Evolutionary conservation across 2,797 vertebrate species (phyloP), one percentile per base, ranked within the genome.

Genomic region (Microcaecilia unicolor): DNA sequence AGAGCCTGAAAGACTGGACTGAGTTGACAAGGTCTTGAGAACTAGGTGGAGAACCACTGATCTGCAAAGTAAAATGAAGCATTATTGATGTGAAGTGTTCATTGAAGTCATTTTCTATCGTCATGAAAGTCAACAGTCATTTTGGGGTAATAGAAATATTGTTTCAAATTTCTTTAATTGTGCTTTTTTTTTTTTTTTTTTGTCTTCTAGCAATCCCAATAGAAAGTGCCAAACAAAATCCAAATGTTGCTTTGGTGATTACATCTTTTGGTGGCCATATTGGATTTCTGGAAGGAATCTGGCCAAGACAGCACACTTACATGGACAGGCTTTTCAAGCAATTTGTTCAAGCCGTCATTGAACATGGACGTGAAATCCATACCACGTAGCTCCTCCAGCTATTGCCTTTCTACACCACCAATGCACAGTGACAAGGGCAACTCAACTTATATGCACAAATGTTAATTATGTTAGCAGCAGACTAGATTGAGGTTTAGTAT

Each of bases 291-390:
- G 96, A 99, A 62, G 96, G 96, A 37, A 65, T 97, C 49, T 98
- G 93, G 93, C 96, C 96, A 13, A 81, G 95, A 33, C 86, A 83
- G 46, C 91, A 86, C 73, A 99, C 94, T 31, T 99, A 98, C 69
- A 98, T 98, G 96, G 95, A 99, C 73, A 84, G 95, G 39, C 89
- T 99, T 70, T 99, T 96, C 81, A 92, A 89, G 67, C 95, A 99
- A 76, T 99, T 96, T 48, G 77, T 90, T n/a, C 85, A 89, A 64
- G 95, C 93, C 5, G 67, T 97, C 51, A 84, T 98, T 22, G 94
- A 99, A 57, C 80, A 97, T 9, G 89, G 87, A 58, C 72, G 80
- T 41, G 68, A 85, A 46, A 85, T 98, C 39, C 57, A 61, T 9
- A 57, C 41, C 58, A 65, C 71, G 65, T 81, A 82, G 57, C 42